A percentile compares a stretch with the other conserved stretches of the same genome.
Evolutionary conservation across 2,113 vertebrate species (phyloP).

Genomic region (Tenebrosternarchus preto): DNA sequence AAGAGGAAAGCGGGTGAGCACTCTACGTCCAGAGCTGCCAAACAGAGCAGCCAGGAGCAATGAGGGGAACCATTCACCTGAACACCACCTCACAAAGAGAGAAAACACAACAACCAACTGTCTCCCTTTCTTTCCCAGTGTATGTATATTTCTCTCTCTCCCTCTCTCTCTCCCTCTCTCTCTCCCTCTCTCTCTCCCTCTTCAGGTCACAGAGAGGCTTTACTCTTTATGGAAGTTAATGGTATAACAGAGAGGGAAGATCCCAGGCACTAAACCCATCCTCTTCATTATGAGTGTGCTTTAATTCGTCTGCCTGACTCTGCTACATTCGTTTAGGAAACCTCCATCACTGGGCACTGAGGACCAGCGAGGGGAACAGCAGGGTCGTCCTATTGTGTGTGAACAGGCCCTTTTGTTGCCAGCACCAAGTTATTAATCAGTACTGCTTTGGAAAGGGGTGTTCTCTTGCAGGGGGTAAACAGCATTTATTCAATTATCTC

Average conservation of each 20-base stretch:
- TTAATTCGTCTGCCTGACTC: constrained; percentile 74
- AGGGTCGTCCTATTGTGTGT: constrained; percentile 59
- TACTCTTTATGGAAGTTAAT: constrained; percentile 62
- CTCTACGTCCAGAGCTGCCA: constrained; percentile 43
- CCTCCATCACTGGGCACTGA: constrained; percentile 52
- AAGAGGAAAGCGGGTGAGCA: constrained; percentile 58
- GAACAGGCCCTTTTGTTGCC: constrained; percentile 67
- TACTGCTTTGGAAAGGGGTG: constrained; percentile 57
- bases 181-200: constrained; percentile 31
- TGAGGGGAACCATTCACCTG: constrained; percentile 60
- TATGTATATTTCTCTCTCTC: background rate
- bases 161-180: background rate
- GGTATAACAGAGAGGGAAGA: constrained; percentile 61
- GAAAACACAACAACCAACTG: constrained; percentile 34
- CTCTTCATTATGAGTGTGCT: constrained; percentile 71
- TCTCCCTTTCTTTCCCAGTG: background rate
- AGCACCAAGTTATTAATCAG: constrained; percentile 62
- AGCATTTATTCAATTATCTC: constrained; percentile 51
- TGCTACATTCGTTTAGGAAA: constrained; percentile 67
- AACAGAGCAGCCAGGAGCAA: constrained; percentile 55
- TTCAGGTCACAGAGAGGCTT: constrained; percentile 54
- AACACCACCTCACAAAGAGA: constrained; percentile 46
- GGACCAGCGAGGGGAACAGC: constrained; percentile 52
- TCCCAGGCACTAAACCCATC: constrained; percentile 16
- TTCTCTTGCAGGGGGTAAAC: constrained; percentile 48